Percentiles rank a stretch among this genome's conserved stretches.
phyloP scores from a whole-genome alignment of 92 coral and sea anemone genomes.

The Epizoanthus rinbou region DNA sequence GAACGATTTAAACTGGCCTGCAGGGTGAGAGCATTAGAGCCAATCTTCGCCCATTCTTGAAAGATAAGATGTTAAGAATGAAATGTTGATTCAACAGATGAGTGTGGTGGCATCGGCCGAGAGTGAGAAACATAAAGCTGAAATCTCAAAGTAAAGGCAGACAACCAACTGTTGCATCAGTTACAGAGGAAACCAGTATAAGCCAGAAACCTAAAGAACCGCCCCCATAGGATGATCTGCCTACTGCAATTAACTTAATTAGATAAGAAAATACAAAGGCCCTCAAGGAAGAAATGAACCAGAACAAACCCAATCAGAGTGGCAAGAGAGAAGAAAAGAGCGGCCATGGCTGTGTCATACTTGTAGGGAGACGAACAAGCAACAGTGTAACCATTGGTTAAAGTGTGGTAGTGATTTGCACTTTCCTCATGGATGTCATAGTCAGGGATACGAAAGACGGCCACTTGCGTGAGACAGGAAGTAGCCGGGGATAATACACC shows the following conservation, averaged over 20 bases:
- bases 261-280: slow-evolving; percentile 52
- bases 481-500: slow-evolving; percentile 53
- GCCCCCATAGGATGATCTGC: slow-evolving; percentile 18
- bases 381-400: slow-evolving; percentile 63
- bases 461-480: slow-evolving; percentile 56
- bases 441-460: slow-evolving; percentile 49
- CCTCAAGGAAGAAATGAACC: slow-evolving; percentile 42
- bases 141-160: slow-evolving; percentile 44
- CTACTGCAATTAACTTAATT: slow-evolving; percentile 45
- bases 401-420: slow-evolving; percentile 71
- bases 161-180: slow-evolving; percentile 37
- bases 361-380: slow-evolving; percentile 40
- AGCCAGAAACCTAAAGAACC: neutral
- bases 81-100: slow-evolving; percentile 55
- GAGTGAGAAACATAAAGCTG: slow-evolving; percentile 65
- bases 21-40: slow-evolving; percentile 57
- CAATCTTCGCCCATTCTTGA: slow-evolving; percentile 55
- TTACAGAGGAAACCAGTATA: slow-evolving; percentile 34
- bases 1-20: slow-evolving; percentile 61
- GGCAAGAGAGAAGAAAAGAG: slow-evolving; percentile 23
- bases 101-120: slow-evolving; percentile 68
- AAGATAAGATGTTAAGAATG: slow-evolving; percentile 56
- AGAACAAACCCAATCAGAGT: slow-evolving; percentile 3
- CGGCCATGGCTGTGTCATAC: slow-evolving; percentile 43
- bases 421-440: slow-evolving; percentile 57